A percentile compares a stretch with the other conserved stretches of the same genome.
Evolutionary conservation across 2,797 vertebrate genomes (phyloP).

Genomic region (Lagocephalus sceleratus): DNA sequence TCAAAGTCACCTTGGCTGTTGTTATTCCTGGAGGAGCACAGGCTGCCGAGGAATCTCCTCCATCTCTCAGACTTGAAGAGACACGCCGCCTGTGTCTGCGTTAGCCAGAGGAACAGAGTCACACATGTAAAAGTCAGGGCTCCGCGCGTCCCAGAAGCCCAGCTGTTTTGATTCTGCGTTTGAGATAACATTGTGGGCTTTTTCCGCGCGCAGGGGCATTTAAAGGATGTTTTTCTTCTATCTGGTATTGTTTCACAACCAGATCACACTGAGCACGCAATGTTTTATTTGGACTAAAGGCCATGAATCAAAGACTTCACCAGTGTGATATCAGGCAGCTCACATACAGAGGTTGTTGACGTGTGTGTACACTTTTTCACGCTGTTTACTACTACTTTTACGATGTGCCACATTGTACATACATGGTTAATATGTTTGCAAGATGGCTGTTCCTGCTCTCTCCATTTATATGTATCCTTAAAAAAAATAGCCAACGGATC

Average conservation of each 20-base stretch:
- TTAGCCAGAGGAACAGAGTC: constrained; percentile 40
- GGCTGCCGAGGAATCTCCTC: constrained; percentile 57
- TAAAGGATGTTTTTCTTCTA: constrained; percentile 38
- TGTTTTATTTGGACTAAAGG: constrained; percentile 51
- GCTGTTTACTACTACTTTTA: constrained; percentile 43
- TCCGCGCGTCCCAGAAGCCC: constrained; percentile 37
- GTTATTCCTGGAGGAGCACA: constrained; percentile 45
- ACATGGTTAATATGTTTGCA: constrained; percentile 43
- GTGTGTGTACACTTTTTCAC: constrained; percentile 25
- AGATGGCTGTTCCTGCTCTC: constrained; percentile 9
- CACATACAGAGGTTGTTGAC: constrained; percentile 40
- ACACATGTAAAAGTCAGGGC: constrained; percentile 39
- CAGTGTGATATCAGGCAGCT: constrained; percentile 50
- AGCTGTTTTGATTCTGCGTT: constrained; percentile 45
- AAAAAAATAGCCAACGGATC: constrained; percentile 39
- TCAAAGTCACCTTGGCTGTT: constrained; percentile 37
- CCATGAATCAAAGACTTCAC: constrained; percentile 45
- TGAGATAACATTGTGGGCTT: constrained; percentile 43
- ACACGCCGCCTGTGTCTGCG: constrained; percentile 70
- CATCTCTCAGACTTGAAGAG: constrained; percentile 72
- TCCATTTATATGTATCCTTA: neutral
- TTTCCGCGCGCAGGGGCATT: constrained; percentile 30
- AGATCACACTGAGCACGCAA: constrained; percentile 40
- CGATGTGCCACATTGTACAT: constrained; percentile 30
- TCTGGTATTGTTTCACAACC: constrained; percentile 36